phyloP scores from a whole-genome alignment of 2,888 invertebrate genomes.

The Cynaeus angustus region DNA sequence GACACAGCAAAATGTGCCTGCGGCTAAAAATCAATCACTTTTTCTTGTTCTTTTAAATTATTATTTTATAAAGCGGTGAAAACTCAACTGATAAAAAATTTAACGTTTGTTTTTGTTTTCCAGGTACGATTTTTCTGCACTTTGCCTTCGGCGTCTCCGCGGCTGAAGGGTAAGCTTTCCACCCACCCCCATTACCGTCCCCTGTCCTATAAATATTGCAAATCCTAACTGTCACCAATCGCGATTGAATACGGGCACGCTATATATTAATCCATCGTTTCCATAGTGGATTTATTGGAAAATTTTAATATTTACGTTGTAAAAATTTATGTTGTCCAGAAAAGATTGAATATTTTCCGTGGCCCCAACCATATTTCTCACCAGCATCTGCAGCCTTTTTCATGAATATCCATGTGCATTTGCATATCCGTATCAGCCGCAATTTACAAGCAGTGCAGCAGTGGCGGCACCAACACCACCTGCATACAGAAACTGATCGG shows the following conservation, averaged over 20 bases:
- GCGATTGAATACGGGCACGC: slow-evolving; percentile 43
- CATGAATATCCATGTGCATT: slow-evolving; percentile 64
- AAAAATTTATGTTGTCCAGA: slow-evolving; percentile 43
- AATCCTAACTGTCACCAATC: slow-evolving; percentile 45
- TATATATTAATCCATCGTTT: slow-evolving; percentile 50
- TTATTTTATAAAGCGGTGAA: no score
- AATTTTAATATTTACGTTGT: slow-evolving; percentile 49
- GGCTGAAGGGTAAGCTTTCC: not conserved
- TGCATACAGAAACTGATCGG: slow-evolving; percentile 56
- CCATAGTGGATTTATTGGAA: slow-evolving; percentile 46
- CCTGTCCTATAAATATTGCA: slow-evolving; percentile 44
- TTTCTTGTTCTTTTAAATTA: no score
- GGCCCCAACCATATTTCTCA: not conserved
- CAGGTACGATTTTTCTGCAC: slow-evolving; percentile 24
- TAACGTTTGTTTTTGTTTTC: slow-evolving; percentile 17
- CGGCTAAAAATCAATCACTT: no score
- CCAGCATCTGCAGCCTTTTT: slow-evolving; percentile 51
- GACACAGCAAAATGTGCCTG: no score
- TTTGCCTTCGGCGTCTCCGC: no score
- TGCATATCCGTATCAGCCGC: slow-evolving; percentile 64
- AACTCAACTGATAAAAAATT: no score
- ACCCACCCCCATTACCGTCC: slow-evolving; percentile 2
- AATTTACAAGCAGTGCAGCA: slow-evolving; percentile 63
- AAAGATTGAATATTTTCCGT: slow-evolving; percentile 41
- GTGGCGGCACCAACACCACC: slow-evolving; percentile 59